Evolutionary conservation across 2,113 vertebrate genomes (phyloP).

Genomic region (Saguinus midas): DNA sequence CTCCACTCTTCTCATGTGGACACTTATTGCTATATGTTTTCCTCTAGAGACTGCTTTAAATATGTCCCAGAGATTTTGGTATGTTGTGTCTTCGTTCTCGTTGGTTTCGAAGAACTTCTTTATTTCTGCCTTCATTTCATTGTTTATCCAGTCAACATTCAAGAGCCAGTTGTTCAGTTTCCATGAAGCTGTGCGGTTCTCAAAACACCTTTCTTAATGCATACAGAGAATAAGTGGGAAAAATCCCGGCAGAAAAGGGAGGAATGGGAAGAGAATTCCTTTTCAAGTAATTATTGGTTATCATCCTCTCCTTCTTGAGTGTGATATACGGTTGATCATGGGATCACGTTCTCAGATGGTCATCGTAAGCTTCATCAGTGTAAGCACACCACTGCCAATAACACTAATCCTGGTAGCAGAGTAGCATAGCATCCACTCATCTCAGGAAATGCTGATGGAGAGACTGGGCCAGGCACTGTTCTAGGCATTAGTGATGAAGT

Average conservation of each 20-base stretch:
- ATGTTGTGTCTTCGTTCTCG: too few species aligned
- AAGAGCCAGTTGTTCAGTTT: too few species aligned
- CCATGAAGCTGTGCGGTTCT: too few species aligned
- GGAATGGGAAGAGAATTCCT: background rate
- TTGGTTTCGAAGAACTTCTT: too few species aligned
- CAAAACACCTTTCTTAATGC: background rate
- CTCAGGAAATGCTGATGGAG: background rate
- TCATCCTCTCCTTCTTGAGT: background rate
- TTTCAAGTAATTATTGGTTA: background rate
- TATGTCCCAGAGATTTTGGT: too few species aligned
- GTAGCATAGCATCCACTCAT: background rate
- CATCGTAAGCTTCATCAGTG: background rate
- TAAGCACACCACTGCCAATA: background rate
- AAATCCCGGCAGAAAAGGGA: background rate
- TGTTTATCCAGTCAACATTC: too few species aligned
- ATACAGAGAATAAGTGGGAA: background rate
- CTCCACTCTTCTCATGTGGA: too few species aligned
- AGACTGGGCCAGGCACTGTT: background rate
- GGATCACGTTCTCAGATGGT: background rate
- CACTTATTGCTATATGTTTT: too few species aligned
- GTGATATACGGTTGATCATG: background rate
- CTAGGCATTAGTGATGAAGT: background rate
- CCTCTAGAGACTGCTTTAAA: too few species aligned
- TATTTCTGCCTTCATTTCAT: too few species aligned
- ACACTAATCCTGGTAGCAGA: background rate